Conservation (phyloP, 1,140 invertebrate species). For the Temnothorax curvispinosus region DNA sequence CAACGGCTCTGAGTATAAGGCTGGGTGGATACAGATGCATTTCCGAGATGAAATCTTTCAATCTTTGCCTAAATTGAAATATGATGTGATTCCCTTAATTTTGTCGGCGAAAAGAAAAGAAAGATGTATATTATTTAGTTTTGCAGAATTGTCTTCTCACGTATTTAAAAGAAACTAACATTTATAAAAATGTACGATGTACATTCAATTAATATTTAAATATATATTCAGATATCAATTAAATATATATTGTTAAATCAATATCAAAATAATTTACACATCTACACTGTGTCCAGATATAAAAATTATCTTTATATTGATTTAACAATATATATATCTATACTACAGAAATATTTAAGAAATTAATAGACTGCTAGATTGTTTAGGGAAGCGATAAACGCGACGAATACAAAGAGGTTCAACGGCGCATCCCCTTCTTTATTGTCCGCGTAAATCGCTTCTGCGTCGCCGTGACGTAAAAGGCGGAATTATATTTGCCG, state of each 20-base stretch:
- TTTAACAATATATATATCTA: too few relatives aligned
- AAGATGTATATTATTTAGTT: not conserved
- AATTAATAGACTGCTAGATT: not conserved
- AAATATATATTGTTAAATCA: not conserved
- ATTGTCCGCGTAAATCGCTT: conserved; percentile 23
- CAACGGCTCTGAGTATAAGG: not conserved
- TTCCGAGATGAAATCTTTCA: not conserved
- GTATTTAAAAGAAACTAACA: not conserved
- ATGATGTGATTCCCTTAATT: not conserved
- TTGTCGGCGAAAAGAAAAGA: not conserved
- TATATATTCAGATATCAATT: not conserved
- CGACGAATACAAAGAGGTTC: not conserved
- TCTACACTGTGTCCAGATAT: too few relatives aligned
- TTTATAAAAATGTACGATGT: not conserved
- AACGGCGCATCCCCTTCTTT: not conserved
- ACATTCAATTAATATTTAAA: not conserved
- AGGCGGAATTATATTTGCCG: conserved; percentile 13
- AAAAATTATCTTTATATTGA: too few relatives aligned
- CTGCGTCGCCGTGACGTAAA: conserved; percentile 20
- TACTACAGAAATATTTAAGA: not conserved
- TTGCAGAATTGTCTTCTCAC: not conserved
- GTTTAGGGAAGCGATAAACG: not conserved
- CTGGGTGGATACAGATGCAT: not conserved
- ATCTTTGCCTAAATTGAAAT: not conserved
- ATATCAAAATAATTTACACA: not conserved